Conservation (phyloP, 35 echinoderm and acorn worm genomes). For the Eucidaris tribuloides region DNA sequence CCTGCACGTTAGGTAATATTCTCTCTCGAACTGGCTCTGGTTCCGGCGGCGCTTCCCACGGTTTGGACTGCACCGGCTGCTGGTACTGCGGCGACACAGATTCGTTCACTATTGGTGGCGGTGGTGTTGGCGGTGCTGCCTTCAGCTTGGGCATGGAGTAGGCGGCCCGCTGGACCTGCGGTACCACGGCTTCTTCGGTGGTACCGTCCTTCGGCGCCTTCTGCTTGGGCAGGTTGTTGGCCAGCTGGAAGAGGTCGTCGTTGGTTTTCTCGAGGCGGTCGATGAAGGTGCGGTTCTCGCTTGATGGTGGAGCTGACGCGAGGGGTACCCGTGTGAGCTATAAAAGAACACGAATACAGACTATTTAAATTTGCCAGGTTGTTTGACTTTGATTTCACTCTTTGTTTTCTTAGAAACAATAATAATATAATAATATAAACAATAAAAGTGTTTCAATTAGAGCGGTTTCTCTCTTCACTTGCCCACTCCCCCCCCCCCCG, state of each 20-base stretch:
- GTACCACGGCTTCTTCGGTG: constrained; percentile 43
- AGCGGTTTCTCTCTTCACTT: too few species aligned
- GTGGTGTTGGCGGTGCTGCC: background rate
- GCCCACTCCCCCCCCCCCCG: too few species aligned
- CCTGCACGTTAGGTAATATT: background rate
- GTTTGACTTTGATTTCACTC: too few species aligned
- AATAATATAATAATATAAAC: too few species aligned
- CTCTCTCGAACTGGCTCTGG: constrained; percentile 5
- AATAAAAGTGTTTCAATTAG: too few species aligned
- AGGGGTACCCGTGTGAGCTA: constrained; percentile 7
- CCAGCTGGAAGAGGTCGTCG: constrained; percentile 56
- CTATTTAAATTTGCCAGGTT: too few species aligned
- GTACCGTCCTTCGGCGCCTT: background rate
- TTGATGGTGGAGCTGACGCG: constrained; percentile 5
- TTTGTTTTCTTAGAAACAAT: too few species aligned
- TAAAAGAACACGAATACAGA: too few species aligned
- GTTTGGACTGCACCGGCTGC: constrained; percentile 8
- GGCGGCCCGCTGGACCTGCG: constrained; percentile 16
- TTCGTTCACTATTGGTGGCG: background rate
- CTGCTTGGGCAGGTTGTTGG: constrained; percentile 45
- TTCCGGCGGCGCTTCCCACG: constrained; percentile 16
- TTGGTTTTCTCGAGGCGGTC: constrained; percentile 67
- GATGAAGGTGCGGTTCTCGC: constrained; percentile 38
- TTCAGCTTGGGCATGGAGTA: constrained; percentile 22
- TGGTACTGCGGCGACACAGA: background rate